Evolutionary conservation across 2,113 vertebrate species (phyloP), one percentile per base, ranked within the genome.

Genomic region (Crotalus helleri): DNA sequence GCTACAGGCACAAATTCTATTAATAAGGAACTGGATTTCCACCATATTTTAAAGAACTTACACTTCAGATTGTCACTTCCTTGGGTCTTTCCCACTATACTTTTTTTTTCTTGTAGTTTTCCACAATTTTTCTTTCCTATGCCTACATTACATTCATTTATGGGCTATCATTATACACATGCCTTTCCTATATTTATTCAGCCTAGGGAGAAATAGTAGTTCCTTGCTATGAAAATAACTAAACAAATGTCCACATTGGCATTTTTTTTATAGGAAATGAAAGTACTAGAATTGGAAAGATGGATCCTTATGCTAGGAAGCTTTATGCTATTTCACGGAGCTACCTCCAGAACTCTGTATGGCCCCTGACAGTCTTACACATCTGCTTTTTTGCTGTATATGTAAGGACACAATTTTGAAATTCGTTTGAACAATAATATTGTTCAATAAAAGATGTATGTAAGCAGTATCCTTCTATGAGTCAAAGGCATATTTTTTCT

Each of bases 11-110:
- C 93, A 97, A 96, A 97, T 97, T 91, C 93, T 94, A 93, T 96
- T 97, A 97, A 96, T 95, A 97, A 97, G 94, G 95, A 96, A 95
- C 23, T 94, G 96, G 94, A 97, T 96, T 97, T 97, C 85, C 96
- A 94, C 90, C 95, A 39, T 53, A 96, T 81, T 97, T 97, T 97
- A 92, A 96, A 97, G 46, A 96, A 49, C 95, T 59, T 95, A 96
- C 94, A 95, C 91, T 49, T 96, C 94, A 96, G 95, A 95, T 21
- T 39, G 49, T 95, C 91, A 92, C 95, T 95, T 81, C 93, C 92
- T 89, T 92, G 39, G 90, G 90, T 93, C 69, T 95, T 95, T 94
- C 53, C 12, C 87, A 21, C 51, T 11, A 24, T 26, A 5, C 81
- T 24, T 23, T 46, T 44, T 89, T 85, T 33, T 93, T 95, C 93